Evolutionary conservation across 2,888 invertebrate species (phyloP).

Genomic region (Halictus ligatus): DNA sequence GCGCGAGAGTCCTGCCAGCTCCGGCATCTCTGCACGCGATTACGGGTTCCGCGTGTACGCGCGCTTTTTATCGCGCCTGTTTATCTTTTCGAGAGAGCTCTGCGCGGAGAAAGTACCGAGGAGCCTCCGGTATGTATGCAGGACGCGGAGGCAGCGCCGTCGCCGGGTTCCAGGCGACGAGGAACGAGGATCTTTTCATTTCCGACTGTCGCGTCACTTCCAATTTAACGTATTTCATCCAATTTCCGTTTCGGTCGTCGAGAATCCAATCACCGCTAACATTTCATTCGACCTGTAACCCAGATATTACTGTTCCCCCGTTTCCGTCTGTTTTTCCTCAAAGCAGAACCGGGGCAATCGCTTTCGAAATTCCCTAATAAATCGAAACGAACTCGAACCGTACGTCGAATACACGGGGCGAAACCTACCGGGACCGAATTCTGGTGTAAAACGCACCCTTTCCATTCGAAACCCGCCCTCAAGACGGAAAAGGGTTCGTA

Average conservation of each 20-base stretch:
- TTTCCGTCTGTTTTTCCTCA: not conserved
- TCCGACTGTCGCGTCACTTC: conserved; percentile 64
- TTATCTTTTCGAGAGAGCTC: not conserved
- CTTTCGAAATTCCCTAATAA: not conserved
- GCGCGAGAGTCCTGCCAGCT: no score
- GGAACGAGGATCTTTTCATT: conserved; percentile 71
- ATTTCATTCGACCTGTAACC: conserved; percentile 51
- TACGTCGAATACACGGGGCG: not conserved
- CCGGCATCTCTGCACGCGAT: not conserved
- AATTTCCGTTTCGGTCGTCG: conserved; percentile 70
- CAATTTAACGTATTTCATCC: conserved; percentile 72
- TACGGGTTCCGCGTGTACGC: not conserved
- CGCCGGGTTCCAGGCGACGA: conserved; percentile 35
- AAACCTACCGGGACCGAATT: not conserved
- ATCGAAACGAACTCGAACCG: not conserved
- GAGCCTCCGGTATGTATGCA: not conserved
- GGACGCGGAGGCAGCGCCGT: not conserved
- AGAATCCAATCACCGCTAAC: conserved; percentile 64
- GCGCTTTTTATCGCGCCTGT: not conserved
- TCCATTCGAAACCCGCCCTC: not conserved
- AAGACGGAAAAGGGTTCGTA: not conserved
- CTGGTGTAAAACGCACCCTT: not conserved
- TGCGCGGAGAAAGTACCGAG: not conserved
- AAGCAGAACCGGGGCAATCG: not conserved
- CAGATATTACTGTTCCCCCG: conserved; percentile 54